phyloP scores from a whole-genome alignment of 2,113 vertebrate genomes.

The Nesoenas mayeri region DNA sequence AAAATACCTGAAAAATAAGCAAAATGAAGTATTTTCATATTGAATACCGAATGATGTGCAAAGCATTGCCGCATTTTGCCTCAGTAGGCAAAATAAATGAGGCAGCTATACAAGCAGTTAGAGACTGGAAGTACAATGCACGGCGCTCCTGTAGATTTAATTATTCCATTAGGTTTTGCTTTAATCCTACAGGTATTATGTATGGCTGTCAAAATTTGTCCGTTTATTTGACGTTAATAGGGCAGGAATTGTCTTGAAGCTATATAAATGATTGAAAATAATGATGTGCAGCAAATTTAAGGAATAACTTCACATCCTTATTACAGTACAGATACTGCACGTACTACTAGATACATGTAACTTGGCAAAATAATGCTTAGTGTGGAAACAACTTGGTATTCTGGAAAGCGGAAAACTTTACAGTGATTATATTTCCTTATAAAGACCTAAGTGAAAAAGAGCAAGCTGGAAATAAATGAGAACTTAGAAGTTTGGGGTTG shows the following conservation, averaged over 20 bases:
- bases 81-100: not conserved
- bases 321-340: not conserved
- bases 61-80: not conserved
- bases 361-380: not conserved
- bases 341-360: not conserved
- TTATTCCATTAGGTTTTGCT: not conserved
- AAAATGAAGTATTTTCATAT: not conserved
- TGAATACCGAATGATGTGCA: not conserved
- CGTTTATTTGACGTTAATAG: not conserved
- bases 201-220: not conserved
- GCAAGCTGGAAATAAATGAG: not conserved
- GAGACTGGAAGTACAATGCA: not conserved
- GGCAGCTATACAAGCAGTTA: not conserved
- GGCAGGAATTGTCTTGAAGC: not conserved
- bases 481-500: not conserved
- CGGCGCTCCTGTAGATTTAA: not conserved
- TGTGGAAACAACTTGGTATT: not conserved
- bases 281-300: not conserved
- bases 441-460: not conserved
- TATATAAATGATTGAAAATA: not conserved
- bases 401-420: not conserved
- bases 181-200: not conserved
- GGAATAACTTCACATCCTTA: not conserved
- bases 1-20: not conserved
- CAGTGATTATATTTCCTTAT: not conserved